Base-by-base conservation (phyloP, 2,888 invertebrate genomes). In the Brenthis ino region DNA sequence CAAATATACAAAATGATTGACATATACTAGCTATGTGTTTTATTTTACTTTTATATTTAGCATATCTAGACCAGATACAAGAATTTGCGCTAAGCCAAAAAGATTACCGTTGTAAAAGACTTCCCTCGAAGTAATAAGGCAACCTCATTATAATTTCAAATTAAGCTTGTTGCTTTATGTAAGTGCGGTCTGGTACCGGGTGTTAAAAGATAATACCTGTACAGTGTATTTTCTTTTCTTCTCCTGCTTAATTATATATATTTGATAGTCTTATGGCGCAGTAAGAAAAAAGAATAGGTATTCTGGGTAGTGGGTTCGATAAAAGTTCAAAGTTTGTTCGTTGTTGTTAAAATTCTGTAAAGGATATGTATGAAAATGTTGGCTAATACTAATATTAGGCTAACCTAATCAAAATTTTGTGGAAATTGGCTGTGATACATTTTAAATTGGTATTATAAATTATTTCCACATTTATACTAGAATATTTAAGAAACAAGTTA, bases 141-240 rank as follows among this genome's bases (percentile, higher is more conserved):
- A n/a, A 43, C 56, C 68, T 64, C 65, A 68, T 71, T 71, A 58
- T 68, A 71, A 71, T 71, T 68, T 71, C 64, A 68, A 56, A 68
- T 71, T 65, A 66, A 68, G 55, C 64, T 57, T 69, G 69, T 66
- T 67, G 67, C 58, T 69, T 65, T 66, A 61, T 37, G 67, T 61
- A 37, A 61, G 50, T 54, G 43, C 50, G 55, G 56, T 67, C 37
- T 54, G 28, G 60, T 54, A 61, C 48, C 54, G 48, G 55, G 47
- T 61, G 50, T 57, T 66, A 54, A 54, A 43, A 65, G 20, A 60
- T 66, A 43, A 60, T 48, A 14, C 48, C 28, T 60, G 28, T 60
- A 20, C 33, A 4, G n/a, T 66, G 16, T 47, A 33, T 60, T 66
- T 66, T 66, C 13, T 66, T 60, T 65, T 58, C 51, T 63, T 37